A percentile compares a stretch with the other conserved stretches of the same genome.
Conservation (phyloP, 2,113 vertebrate species). For the Triplophysa dalaica region DNA sequence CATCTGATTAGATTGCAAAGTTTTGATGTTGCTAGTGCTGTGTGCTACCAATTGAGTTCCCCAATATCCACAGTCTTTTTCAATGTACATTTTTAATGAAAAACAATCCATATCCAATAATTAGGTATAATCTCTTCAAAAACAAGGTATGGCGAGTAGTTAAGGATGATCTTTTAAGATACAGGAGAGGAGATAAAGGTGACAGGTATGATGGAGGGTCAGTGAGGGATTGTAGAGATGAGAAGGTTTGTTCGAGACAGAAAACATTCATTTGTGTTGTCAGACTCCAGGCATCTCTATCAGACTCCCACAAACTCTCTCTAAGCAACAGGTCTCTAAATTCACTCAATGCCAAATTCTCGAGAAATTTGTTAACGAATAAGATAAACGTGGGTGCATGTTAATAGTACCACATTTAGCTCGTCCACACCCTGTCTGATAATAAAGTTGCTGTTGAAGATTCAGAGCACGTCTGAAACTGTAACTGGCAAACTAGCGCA, state of each 20-base stretch:
- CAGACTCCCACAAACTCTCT: not conserved
- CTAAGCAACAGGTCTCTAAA: not conserved
- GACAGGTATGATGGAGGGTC: no score
- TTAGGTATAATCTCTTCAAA: no score
- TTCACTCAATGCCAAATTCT: not conserved
- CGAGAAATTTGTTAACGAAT: not conserved
- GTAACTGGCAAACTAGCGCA: not conserved
- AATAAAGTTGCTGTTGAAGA: not conserved
- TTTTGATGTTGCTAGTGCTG: no score
- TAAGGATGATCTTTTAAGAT: no score
- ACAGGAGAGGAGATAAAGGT: no score
- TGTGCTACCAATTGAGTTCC: no score
- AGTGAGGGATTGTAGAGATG: not conserved
- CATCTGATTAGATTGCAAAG: no score
- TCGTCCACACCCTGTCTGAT: constrained; percentile 44
- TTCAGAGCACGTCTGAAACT: constrained; percentile 1
- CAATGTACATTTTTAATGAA: no score
- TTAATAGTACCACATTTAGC: not conserved
- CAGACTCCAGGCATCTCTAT: not conserved
- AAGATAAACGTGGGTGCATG: not conserved
- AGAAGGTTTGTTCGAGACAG: not conserved
- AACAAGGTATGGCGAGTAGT: no score
- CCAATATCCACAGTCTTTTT: no score
- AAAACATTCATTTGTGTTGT: not conserved
- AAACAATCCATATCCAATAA: no score